A percentile compares a stretch with the other conserved stretches of the same genome.
Evolutionary conservation across 2,888 invertebrate genomes (phyloP).

Genomic region (Tipula unca): DNA sequence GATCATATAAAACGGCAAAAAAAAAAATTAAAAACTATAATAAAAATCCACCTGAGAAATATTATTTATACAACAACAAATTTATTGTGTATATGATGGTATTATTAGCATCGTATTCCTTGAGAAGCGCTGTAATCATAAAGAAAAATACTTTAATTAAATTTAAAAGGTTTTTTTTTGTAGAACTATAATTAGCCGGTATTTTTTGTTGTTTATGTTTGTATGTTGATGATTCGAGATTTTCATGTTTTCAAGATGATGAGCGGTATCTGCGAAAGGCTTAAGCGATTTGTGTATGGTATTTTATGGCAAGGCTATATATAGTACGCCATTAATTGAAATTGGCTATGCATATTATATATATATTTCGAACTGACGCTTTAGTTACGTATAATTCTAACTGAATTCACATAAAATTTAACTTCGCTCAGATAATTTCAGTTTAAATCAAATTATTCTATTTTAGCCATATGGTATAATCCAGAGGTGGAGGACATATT

Average conservation of each 20-base stretch:
- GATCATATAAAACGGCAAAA: neutral
- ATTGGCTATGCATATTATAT: no score
- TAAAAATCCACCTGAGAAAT: neutral
- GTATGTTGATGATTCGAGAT: neutral
- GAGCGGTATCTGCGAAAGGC: neutral
- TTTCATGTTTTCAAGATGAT: neutral
- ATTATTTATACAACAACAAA: neutral
- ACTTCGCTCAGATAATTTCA: no score
- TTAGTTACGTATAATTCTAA: no score
- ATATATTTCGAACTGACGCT: no score
- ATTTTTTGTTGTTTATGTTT: no score
- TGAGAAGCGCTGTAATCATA: constrained; percentile 8
- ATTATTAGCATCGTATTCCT: constrained; percentile 8
- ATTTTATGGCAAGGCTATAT: neutral
- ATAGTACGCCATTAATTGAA: no score
- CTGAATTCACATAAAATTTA: no score
- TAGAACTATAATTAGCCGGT: neutral
- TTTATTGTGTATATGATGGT: neutral
- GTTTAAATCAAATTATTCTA: no score
- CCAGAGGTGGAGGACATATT: no score
- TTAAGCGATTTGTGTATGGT: neutral
- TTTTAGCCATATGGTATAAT: no score
- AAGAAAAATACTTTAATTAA: neutral
- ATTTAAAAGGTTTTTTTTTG: constrained; percentile 3
- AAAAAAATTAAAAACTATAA: neutral